Evolutionary conservation across 2,797 vertebrate species (phyloP).

Genomic region (Tragopan temminckii): DNA sequence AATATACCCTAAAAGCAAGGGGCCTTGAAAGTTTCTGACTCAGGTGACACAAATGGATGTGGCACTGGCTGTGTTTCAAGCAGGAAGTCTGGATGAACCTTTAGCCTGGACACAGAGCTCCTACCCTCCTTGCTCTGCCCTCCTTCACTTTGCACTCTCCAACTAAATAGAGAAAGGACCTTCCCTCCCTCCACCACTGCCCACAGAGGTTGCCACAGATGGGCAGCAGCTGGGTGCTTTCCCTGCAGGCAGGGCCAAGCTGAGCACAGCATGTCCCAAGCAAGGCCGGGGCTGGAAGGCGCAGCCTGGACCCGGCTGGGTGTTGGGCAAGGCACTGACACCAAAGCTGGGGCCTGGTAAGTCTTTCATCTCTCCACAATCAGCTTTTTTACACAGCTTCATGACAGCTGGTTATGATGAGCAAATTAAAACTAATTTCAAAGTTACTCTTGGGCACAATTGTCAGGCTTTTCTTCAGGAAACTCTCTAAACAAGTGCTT

Average conservation of each 20-base stretch:
- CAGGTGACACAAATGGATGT: neutral
- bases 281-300: neutral
- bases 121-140: neutral
- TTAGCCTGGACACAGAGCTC: conserved; percentile 7
- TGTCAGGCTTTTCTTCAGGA: conserved; percentile 48
- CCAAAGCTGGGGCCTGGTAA: neutral
- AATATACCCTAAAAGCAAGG: conserved; percentile 14
- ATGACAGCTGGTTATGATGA: conserved; percentile 65
- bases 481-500: conserved; percentile 54
- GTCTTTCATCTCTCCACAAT: conserved; percentile 38
- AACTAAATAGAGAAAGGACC: neutral
- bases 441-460: conserved; percentile 63
- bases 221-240: neutral
- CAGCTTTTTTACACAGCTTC: conserved; percentile 35
- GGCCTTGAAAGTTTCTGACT: conserved; percentile 9
- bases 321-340: neutral
- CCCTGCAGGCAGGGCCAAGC: neutral
- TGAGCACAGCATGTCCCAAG: neutral
- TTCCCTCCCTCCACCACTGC: neutral
- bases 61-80: neutral
- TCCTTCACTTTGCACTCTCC: neutral
- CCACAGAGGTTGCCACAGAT: conserved; percentile 21
- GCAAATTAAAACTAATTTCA: conserved; percentile 58
- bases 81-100: conserved; percentile 10
- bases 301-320: neutral